Conservation (phyloP, 2,797 vertebrate genomes). For the Sebastolobus alascanus region DNA sequence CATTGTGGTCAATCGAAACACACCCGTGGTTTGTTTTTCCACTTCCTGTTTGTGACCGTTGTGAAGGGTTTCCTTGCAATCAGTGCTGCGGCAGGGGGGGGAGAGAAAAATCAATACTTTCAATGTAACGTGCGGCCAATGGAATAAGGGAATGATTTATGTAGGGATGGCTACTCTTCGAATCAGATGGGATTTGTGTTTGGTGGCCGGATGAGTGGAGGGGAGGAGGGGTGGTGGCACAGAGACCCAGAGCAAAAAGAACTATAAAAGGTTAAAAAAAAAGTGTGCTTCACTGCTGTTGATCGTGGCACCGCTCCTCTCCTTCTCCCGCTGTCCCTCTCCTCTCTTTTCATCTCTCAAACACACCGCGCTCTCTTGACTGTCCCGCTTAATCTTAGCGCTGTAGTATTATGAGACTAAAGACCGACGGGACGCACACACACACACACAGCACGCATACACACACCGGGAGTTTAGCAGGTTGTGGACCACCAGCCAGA, state of each 20-base stretch:
- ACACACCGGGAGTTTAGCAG: constrained; percentile 82
- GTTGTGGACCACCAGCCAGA: constrained; percentile 86
- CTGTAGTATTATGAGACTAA: constrained; percentile 81
- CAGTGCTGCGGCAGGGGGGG: constrained; percentile 82
- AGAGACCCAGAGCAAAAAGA: constrained; percentile 72
- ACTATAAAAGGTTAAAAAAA: constrained; percentile 64
- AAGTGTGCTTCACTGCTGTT: constrained; percentile 61
- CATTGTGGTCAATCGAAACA: constrained; percentile 75
- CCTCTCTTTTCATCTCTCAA: constrained; percentile 54
- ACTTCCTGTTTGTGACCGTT: constrained; percentile 89
- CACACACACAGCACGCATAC: constrained; percentile 46
- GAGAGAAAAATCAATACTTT: constrained; percentile 95
- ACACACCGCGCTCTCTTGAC: constrained; percentile 65
- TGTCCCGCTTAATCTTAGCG: constrained; percentile 85
- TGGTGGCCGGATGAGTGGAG: constrained; percentile 81
- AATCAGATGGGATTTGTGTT: constrained; percentile 92
- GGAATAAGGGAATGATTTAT: constrained; percentile 99
- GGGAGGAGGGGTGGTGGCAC: constrained; percentile 77
- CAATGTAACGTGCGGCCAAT: constrained; percentile 97
- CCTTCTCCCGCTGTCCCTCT: constrained; percentile 49
- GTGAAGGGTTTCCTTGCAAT: constrained; percentile 95
- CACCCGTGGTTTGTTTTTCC: constrained; percentile 74
- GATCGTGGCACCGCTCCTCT: constrained; percentile 54
- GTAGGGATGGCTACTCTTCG: constrained; percentile 92
- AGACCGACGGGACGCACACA: constrained; percentile 53